phyloP scores from a whole-genome alignment of 2,797 vertebrate species.

The Diplodus puntazzo region DNA sequence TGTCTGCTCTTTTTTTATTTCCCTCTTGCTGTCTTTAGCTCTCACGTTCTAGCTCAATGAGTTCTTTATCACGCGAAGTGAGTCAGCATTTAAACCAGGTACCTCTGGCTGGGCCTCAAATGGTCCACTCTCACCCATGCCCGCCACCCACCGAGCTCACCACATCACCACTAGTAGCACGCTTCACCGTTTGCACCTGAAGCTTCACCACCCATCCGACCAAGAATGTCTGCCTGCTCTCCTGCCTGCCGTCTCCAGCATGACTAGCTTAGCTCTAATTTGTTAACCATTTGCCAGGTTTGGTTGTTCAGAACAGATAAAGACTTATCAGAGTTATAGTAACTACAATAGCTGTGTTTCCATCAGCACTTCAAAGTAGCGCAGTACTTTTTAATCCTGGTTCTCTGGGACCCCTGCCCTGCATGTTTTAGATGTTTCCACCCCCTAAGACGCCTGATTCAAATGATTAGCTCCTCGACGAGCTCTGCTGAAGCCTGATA shows the following conservation, averaged over 20 bases:
- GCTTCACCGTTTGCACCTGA: slow-evolving; percentile 50
- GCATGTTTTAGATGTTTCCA: too few species aligned
- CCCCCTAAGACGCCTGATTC: too few species aligned
- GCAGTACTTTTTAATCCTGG: too few species aligned
- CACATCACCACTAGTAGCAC: slow-evolving; percentile 44
- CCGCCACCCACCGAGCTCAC: slow-evolving; percentile 49
- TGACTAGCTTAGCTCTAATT: slow-evolving; percentile 30
- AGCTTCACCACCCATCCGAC: slow-evolving; percentile 29
- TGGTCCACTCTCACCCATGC: slow-evolving; percentile 49
- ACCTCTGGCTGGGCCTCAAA: slow-evolving; percentile 86
- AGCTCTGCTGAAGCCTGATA: too few species aligned
- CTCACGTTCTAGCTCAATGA: slow-evolving; percentile 98
- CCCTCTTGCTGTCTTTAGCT: slow-evolving; percentile 91
- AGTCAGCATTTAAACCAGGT: slow-evolving; percentile 99
- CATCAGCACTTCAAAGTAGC: too few species aligned
- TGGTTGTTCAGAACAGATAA: not conserved
- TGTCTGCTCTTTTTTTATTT: slow-evolving; percentile 82
- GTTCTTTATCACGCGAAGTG: slow-evolving; percentile 98
- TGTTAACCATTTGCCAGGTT: not conserved
- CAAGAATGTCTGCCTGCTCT: slow-evolving; percentile 42
- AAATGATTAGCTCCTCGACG: too few species aligned
- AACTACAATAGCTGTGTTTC: not conserved
- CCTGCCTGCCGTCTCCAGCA: slow-evolving; percentile 57
- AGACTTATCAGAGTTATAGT: not conserved
- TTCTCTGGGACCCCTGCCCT: too few species aligned